Percentiles rank a stretch among this genome's conserved stretches.
These are phyloP conservation scores for Lepidurus couesii DNA, from an alignment of 1,140 invertebrate genomes.

Conservation along the genomic window DNA sequence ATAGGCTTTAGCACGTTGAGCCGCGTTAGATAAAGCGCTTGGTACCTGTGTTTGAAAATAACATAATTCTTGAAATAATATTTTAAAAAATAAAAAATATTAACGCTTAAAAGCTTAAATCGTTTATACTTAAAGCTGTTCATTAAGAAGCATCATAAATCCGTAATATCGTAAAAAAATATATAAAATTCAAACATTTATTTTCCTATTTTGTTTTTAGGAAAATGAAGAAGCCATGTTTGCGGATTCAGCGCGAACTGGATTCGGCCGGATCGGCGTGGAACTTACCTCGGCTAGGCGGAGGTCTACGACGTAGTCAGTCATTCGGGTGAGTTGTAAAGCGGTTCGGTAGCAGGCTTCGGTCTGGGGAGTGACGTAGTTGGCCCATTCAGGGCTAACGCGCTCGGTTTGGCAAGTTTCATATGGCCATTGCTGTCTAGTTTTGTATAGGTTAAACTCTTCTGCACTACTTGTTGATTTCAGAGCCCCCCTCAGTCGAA, in stretches of 20 bases:
- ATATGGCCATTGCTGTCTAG: slow-evolving; percentile 35
- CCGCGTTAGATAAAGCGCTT: neutral
- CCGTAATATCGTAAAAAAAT: too few species aligned
- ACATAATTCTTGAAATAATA: too few species aligned
- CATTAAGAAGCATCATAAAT: too few species aligned
- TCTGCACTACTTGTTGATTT: slow-evolving; percentile 9
- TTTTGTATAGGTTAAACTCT: slow-evolving; percentile 4
- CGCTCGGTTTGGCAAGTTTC: slow-evolving; percentile 36
- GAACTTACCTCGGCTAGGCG: slow-evolving; percentile 34
- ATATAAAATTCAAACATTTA: too few species aligned
- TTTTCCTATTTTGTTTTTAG: too few species aligned
- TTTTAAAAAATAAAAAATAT: neutral
- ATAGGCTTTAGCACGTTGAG: neutral
- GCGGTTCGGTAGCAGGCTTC: slow-evolving; percentile 34
- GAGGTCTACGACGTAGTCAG: slow-evolving; percentile 33
- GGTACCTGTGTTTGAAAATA: neutral
- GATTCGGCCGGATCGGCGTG: neutral
- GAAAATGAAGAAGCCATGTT: too few species aligned
- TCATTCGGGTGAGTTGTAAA: slow-evolving; percentile 36
- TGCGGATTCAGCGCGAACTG: too few species aligned
- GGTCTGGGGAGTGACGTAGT: slow-evolving; percentile 37
- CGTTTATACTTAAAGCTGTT: too few species aligned
- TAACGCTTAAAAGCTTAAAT: neutral
- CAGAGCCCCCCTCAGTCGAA: slow-evolving; percentile 30
- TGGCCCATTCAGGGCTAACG: slow-evolving; percentile 33